phyloP scores from a whole-genome alignment of 2,113 vertebrate genomes.

The Burhinus bistriatus region DNA sequence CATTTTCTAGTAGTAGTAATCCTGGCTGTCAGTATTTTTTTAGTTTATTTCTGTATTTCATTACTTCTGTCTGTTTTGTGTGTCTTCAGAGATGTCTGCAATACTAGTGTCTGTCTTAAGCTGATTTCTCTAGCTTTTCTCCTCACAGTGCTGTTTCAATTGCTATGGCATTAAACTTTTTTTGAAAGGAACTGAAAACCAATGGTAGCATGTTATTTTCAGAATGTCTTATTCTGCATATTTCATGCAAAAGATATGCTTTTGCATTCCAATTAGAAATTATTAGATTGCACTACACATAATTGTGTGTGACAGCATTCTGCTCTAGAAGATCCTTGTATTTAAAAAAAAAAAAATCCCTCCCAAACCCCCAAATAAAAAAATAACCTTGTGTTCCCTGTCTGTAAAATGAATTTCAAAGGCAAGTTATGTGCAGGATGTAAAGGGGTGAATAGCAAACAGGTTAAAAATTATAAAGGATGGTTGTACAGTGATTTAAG shows the following conservation, averaged over 20 bases:
- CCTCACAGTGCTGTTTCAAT: background rate
- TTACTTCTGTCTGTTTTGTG: background rate
- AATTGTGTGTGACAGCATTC: background rate
- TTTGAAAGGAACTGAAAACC: background rate
- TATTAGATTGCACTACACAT: background rate
- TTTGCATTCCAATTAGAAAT: conserved; percentile 19
- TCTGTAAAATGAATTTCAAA: conserved; percentile 1
- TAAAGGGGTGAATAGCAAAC: background rate
- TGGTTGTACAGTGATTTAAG: conserved; percentile 22
- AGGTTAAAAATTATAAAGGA: background rate
- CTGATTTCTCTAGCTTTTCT: background rate
- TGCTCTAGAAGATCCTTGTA: background rate
- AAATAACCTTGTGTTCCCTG: background rate
- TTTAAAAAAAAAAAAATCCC: background rate
- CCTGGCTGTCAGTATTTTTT: background rate
- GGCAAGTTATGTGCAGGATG: background rate
- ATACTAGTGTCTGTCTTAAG: background rate
- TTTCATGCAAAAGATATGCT: background rate
- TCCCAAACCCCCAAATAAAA: background rate
- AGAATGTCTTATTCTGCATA: background rate
- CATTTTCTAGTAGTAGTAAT: background rate
- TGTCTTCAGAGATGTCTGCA: background rate
- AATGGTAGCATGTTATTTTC: background rate
- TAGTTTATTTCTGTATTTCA: background rate
- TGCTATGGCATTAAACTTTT: background rate